Percentiles rank a stretch among this genome's conserved stretches.
Evolutionary conservation across 2,113 vertebrate genomes (phyloP).

Genomic region (Scolopax mira): DNA sequence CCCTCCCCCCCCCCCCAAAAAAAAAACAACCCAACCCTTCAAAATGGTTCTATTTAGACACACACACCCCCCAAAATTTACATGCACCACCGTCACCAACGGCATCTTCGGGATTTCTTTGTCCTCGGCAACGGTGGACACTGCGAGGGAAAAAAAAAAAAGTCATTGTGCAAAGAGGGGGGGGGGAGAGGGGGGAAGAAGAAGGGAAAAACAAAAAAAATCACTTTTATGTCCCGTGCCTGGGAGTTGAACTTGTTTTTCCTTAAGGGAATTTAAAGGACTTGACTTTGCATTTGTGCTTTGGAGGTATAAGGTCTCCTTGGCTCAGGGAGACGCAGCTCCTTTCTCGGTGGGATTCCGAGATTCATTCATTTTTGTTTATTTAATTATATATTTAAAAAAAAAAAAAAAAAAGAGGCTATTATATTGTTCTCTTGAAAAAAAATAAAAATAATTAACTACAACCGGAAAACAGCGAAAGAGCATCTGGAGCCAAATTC

Average conservation of each 20-base stretch:
- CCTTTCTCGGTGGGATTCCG: not conserved
- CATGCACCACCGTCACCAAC: not conserved
- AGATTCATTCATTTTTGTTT: not conserved
- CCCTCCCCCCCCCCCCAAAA: too few relatives aligned
- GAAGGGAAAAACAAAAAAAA: not conserved
- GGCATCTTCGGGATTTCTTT: not conserved
- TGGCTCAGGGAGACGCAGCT: not conserved
- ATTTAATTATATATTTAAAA: not conserved
- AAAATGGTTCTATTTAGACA: not conserved
- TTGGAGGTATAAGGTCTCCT: constrained; percentile 3
- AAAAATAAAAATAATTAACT: not conserved
- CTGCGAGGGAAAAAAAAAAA: not conserved
- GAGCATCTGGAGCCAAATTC: constrained; percentile 37
- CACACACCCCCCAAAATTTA: not conserved
- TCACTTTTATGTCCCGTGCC: not conserved
- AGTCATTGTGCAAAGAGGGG: not conserved
- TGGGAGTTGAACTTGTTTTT: constrained; percentile 65
- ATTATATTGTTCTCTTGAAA: not conserved
- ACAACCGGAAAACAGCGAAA: constrained; percentile 43
- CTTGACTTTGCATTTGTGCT: constrained; percentile 68
- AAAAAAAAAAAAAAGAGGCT: not conserved
- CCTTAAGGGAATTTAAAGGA: constrained; percentile 49
- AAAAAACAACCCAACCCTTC: not conserved
- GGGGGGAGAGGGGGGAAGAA: too few relatives aligned
- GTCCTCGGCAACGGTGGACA: not conserved